A percentile compares a stretch with the other conserved stretches of the same genome.
Evolutionary conservation across 2,113 vertebrate genomes (phyloP).

Genomic region (Gadus macrocephalus): DNA sequence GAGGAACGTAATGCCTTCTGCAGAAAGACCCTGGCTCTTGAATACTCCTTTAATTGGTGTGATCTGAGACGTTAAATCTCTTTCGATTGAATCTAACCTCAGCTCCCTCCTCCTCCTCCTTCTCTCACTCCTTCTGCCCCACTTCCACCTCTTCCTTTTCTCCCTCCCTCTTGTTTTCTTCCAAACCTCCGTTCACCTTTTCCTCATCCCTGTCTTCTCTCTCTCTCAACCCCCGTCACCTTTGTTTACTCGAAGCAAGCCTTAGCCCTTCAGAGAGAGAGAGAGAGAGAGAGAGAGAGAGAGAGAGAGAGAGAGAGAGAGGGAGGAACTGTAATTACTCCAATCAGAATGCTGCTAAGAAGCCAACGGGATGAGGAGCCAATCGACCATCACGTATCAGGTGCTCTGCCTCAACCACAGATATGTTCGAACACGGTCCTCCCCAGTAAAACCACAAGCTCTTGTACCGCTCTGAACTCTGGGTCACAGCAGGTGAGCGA

Average conservation of each 20-base stretch:
- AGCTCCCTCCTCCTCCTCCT: conserved; percentile 45
- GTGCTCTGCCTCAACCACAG: too few species aligned
- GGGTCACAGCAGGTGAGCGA: too few species aligned
- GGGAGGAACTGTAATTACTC: conserved; percentile 39
- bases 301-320: not conserved
- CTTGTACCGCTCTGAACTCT: too few species aligned
- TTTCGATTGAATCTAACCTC: not conserved
- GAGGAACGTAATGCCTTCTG: conserved; percentile 57
- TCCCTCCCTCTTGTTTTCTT: not conserved
- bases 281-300: too few species aligned
- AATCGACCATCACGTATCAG: conserved; percentile 23
- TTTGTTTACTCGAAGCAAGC: conserved; percentile 43
- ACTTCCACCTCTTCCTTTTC: conserved; percentile 13
- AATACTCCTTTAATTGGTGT: conserved; percentile 64
- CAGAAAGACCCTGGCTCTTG: conserved; percentile 50
- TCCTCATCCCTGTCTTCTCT: conserved; percentile 29
- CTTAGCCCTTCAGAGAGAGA: conserved; percentile 11
- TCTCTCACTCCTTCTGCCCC: conserved; percentile 16
- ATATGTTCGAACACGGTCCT: too few species aligned
- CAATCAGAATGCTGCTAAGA: conserved; percentile 48
- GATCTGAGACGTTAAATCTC: conserved; percentile 51
- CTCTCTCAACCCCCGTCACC: conserved; percentile 36
- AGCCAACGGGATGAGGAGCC: conserved; percentile 24
- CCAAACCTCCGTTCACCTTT: conserved; percentile 32
- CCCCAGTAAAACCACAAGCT: too few species aligned